Evolutionary conservation across 2,113 vertebrate species (phyloP).

Genomic region (Hypocryptadius cinnamomeus): DNA sequence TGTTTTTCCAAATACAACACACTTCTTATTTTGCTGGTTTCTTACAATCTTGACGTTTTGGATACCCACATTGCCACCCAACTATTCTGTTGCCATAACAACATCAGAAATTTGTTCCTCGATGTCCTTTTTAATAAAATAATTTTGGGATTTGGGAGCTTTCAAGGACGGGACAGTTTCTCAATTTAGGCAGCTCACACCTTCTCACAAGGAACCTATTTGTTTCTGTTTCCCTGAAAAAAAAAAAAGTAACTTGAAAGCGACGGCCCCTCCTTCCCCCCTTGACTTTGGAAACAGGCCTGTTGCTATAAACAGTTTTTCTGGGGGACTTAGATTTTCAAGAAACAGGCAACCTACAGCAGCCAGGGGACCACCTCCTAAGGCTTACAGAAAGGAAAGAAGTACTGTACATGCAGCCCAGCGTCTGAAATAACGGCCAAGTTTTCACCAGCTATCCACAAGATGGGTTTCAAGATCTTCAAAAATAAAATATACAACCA

Average conservation of each 20-base stretch:
- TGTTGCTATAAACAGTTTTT: constrained; percentile 38
- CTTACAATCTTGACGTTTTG: constrained; percentile 55
- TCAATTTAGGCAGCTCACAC: constrained; percentile 45
- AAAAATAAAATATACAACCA: background rate
- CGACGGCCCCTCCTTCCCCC: background rate
- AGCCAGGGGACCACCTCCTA: constrained; percentile 54
- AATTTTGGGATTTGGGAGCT: constrained; percentile 28
- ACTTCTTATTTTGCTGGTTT: constrained; percentile 43
- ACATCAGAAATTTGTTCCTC: constrained; percentile 69
- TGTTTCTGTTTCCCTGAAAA: constrained; percentile 22
- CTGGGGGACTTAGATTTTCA: constrained; percentile 62
- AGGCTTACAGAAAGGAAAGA: background rate
- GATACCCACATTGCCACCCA: constrained; percentile 57
- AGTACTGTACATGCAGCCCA: background rate
- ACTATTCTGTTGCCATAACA: constrained; percentile 77
- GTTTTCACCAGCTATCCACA: background rate
- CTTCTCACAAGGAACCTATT: constrained; percentile 22
- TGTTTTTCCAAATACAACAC: constrained; percentile 44
- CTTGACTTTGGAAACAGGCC: constrained; percentile 17
- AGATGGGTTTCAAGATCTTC: background rate
- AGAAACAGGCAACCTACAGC: constrained; percentile 70
- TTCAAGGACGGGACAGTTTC: background rate
- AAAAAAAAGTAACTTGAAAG: constrained; percentile 47
- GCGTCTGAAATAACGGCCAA: background rate
- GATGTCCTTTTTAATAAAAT: constrained; percentile 65